These are phyloP conservation scores for Hucho hucho DNA, from an alignment of 2,113 vertebrate species.

Conservation along the genomic window DNA sequence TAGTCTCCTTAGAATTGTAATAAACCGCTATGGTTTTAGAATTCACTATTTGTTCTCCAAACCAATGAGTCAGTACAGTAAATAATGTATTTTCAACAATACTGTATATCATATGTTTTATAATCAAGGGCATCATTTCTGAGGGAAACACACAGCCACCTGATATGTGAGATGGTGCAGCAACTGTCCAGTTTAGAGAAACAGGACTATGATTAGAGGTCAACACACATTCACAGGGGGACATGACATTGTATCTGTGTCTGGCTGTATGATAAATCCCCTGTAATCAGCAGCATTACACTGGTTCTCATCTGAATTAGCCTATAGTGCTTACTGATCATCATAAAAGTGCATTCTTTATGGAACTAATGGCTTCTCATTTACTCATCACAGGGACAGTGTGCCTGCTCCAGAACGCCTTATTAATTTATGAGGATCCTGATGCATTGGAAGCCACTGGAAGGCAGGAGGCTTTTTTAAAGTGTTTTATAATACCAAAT, in stretches of 20 bases:
- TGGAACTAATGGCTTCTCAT: slow-evolving; percentile 59
- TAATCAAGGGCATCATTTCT: too few relatives aligned
- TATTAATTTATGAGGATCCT: slow-evolving; percentile 55
- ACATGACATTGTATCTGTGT: background rate
- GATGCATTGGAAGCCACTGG: slow-evolving; percentile 27
- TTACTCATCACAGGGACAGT: slow-evolving; percentile 63
- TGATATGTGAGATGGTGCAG: background rate
- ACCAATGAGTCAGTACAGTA: too few relatives aligned
- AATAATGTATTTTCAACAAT: too few relatives aligned
- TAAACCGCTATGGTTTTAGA: too few relatives aligned
- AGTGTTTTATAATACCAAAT: slow-evolving; percentile 17
- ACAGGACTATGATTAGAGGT: background rate
- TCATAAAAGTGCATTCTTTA: slow-evolving; percentile 37
- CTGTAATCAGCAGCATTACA: slow-evolving; percentile 22
- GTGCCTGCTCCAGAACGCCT: slow-evolving; percentile 46
- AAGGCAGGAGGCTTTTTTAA: background rate
- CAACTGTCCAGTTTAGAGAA: background rate
- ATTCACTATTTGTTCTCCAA: too few relatives aligned
- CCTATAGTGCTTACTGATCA: slow-evolving; percentile 32
- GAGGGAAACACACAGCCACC: background rate
- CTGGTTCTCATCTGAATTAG: slow-evolving; percentile 41
- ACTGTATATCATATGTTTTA: too few relatives aligned
- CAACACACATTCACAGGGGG: background rate
- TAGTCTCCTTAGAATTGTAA: too few relatives aligned
- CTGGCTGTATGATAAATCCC: slow-evolving; percentile 19